Base-by-base conservation (phyloP, 2,113 vertebrate species). In the Melanocharis versteri region DNA sequence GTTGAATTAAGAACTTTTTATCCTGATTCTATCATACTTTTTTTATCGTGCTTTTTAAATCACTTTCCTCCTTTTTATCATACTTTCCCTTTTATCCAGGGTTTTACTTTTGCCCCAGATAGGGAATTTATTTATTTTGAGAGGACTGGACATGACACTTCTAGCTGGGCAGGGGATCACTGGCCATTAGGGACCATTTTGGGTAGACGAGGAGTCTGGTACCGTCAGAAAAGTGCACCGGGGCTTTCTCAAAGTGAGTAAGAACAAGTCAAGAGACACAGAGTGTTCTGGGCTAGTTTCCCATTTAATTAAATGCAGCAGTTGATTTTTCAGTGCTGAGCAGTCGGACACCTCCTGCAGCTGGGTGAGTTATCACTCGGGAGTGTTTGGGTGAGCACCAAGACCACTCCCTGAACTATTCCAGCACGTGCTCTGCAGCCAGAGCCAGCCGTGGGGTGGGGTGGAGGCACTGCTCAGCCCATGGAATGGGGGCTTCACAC, bases 1-100 rank as follows among this genome's bases (percentile, higher is more conserved):
- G 58, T 56, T 91, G 97, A 97, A 96, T 97, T 96, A 93, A 75
- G 53, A 96, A 58, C 45, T 79, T 94, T 95, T 95, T 9, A 79
- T 80, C 66, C 57, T 85, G 33, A 51, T 66, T 87, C 80, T 89
- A 62, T 62, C 13, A 28, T 44, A 11, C 22, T 53, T 58, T 40
- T 61, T 84, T 75, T 44, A 77, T 79, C 45, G 50, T 37, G 27
- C 50, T 50, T 80, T 80, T 87, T 71, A 50, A 11, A 57, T 44
- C 42, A 40, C 39, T 66, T 58, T 44, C 37, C 10, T 50, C 31
- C 27, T 81, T 72, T 70, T 78, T n/a, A n/a, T 57, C 44, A n/a
- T 30, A 15, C 26, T 7, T 91, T 37, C 47, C 10, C 40, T 86
- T 61, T 79, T 23, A 7, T 64, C 39, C 24, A 28, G 65, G 66